phyloP scores from a whole-genome alignment of 2,797 vertebrate genomes.

The Scyliorhinus canicula region DNA sequence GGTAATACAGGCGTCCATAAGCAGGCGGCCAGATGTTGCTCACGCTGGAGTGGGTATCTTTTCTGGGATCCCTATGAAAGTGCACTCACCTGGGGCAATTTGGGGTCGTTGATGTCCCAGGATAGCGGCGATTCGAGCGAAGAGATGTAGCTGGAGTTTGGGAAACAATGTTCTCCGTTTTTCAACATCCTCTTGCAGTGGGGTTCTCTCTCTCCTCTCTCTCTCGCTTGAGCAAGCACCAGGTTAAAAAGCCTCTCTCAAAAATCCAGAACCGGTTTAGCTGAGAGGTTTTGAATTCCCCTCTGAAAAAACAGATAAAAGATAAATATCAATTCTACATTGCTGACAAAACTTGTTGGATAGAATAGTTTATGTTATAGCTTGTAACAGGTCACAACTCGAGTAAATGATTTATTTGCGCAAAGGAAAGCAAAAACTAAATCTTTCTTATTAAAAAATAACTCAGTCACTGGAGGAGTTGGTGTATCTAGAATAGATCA shows the following conservation, averaged over 20 bases:
- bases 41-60: too few species aligned
- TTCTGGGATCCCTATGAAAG: not conserved
- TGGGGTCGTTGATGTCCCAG: conserved; percentile 71
- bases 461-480: not conserved
- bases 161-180: conserved; percentile 40
- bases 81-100: conserved; percentile 64
- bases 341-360: not conserved
- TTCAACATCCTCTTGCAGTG: conserved; percentile 43
- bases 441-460: not conserved
- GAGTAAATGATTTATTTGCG: not conserved
- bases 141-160: conserved; percentile 47
- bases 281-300: not conserved
- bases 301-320: not conserved
- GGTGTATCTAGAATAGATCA: not conserved
- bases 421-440: not conserved
- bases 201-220: not conserved
- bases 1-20: not conserved
- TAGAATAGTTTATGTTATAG: not conserved
- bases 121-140: conserved; percentile 46
- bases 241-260: not conserved
- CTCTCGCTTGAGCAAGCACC: not conserved
- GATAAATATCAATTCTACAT: not conserved
- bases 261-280: not conserved
- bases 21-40: not conserved
- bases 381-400: not conserved